These are phyloP conservation scores for Biston stratarius DNA, from an alignment of 2,888 invertebrate species.

Conservation along the genomic window DNA sequence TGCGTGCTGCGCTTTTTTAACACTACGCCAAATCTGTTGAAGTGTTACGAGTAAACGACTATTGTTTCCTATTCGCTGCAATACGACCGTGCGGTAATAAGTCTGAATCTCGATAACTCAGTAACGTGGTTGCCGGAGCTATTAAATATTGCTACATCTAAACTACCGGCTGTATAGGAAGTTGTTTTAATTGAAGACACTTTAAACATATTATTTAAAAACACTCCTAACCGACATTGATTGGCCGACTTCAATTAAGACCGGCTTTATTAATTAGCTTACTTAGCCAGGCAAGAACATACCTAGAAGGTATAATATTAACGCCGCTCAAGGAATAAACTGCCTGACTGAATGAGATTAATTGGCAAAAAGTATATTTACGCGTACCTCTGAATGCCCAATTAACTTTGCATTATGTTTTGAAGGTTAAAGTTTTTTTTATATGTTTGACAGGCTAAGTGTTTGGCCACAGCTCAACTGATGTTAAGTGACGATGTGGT, in stretches of 20 bases:
- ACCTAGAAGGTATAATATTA: constrained; percentile 4
- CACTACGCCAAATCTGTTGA: constrained; percentile 45
- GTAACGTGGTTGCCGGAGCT: constrained; percentile 33
- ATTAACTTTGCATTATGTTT: constrained; percentile 16
- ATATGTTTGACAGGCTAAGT: too few species aligned
- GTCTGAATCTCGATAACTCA: constrained; percentile 23
- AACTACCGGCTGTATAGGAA: constrained; percentile 23
- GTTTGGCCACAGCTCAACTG: too few species aligned
- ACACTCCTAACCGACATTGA: constrained; percentile 18
- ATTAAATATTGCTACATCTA: constrained; percentile 37
- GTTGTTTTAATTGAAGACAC: constrained; percentile 26
- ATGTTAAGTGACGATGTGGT: too few species aligned
- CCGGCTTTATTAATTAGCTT: constrained; percentile 26
- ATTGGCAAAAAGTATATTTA: constrained; percentile 28
- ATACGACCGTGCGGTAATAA: constrained; percentile 37
- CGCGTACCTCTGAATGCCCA: constrained; percentile 16
- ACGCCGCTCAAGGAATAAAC: constrained; percentile 27
- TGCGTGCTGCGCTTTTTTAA: constrained; percentile 59
- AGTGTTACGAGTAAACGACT: constrained; percentile 48
- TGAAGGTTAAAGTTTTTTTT: constrained; percentile 19
- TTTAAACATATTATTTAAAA: constrained; percentile 20
- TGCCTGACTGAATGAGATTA: constrained; percentile 20
- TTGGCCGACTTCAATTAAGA: constrained; percentile 30
- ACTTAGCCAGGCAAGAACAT: constrained; percentile 8
- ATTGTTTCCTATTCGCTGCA: constrained; percentile 51